These are phyloP conservation scores for Meghimatium bilineatum DNA, from an alignment of 2,888 invertebrate genomes.

Conservation along the genomic window DNA sequence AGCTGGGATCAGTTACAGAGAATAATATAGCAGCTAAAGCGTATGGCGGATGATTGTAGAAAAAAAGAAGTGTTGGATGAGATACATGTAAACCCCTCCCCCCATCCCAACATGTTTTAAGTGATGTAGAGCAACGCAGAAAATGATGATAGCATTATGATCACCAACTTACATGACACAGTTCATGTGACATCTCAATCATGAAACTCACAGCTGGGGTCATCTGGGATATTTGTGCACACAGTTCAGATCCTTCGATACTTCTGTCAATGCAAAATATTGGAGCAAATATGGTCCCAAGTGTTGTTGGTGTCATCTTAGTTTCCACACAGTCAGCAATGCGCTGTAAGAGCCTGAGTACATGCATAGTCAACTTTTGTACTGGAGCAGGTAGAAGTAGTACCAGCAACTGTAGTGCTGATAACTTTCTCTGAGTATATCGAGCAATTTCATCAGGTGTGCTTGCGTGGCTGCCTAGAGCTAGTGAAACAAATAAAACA, in stretches of 20 bases:
- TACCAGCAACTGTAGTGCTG: conserved; percentile 44
- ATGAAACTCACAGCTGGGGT: conserved; percentile 41
- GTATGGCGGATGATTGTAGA: too few species aligned
- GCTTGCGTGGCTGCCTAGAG: conserved; percentile 30
- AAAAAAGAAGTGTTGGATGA: too few species aligned
- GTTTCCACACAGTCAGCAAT: conserved; percentile 35
- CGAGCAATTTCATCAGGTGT: conserved; percentile 26
- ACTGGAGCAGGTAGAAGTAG: conserved; percentile 32
- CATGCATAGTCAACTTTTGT: conserved; percentile 16
- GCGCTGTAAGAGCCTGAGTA: conserved; percentile 22
- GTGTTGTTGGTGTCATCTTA: conserved; percentile 45
- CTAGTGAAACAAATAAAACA: conserved; percentile 14
- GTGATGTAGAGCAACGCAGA: neutral
- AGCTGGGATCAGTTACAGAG: too few species aligned
- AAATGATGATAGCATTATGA: neutral
- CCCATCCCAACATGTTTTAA: too few species aligned
- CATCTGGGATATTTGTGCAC: neutral
- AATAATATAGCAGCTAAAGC: too few species aligned
- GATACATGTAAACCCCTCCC: too few species aligned
- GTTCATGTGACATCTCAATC: conserved; percentile 38
- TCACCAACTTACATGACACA: conserved; percentile 34
- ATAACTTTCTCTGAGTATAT: conserved; percentile 32
- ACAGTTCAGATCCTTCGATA: conserved; percentile 17
- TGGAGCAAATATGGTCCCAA: conserved; percentile 46
- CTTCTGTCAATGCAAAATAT: conserved; percentile 43